Conservation (phyloP, 2,113 vertebrate genomes). For the Cettia cetti region DNA sequence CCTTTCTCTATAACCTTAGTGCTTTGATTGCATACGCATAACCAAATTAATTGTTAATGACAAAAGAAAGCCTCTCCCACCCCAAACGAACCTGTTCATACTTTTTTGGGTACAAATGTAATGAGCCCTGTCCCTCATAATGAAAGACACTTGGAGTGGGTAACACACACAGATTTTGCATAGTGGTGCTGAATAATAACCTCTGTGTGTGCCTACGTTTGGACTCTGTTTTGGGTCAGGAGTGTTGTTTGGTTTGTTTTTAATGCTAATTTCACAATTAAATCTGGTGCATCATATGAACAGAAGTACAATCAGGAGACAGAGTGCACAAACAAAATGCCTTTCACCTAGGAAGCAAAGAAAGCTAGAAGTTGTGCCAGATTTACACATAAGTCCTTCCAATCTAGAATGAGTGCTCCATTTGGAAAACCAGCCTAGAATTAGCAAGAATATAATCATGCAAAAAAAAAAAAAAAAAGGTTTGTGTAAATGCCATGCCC, state of each 20-base stretch:
- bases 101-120: not conserved
- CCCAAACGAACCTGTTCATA: not conserved
- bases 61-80: not conserved
- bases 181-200: not conserved
- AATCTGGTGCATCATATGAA: not conserved
- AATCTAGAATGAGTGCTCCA: not conserved
- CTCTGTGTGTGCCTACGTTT: not conserved
- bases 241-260: not conserved
- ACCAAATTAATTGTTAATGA: constrained; percentile 8
- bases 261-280: not conserved
- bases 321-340: not conserved
- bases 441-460: not conserved
- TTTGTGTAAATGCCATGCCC: not conserved
- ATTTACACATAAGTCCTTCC: not conserved
- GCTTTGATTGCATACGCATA: not conserved
- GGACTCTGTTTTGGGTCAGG: not conserved
- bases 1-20: not conserved
- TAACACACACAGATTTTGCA: not conserved
- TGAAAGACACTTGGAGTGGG: not conserved
- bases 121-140: not conserved
- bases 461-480: not conserved
- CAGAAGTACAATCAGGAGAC: not conserved
- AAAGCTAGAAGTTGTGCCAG: not conserved
- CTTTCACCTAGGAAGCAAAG: not conserved
- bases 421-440: not conserved